Percentiles rank a stretch among this genome's conserved stretches.
Evolutionary conservation across 2,888 invertebrate species (phyloP).

Genomic region (Tryphoninae sp.): DNA sequence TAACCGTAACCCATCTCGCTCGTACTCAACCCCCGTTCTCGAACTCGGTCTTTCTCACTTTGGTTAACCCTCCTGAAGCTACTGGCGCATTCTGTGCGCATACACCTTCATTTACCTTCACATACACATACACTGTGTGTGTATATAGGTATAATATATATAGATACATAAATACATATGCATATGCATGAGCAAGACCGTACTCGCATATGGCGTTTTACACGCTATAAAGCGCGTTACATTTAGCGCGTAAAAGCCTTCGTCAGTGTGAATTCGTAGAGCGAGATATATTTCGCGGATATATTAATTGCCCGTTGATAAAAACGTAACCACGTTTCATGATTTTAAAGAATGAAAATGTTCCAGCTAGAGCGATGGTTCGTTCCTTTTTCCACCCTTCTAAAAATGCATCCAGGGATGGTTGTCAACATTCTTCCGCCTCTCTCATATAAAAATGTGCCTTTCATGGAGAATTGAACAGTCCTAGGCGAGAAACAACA

Average conservation of each 20-base stretch:
- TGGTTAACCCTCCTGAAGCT: constrained; percentile 50
- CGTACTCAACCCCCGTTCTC: constrained; percentile 30
- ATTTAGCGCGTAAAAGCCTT: constrained; percentile 56
- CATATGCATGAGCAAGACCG: constrained; percentile 20
- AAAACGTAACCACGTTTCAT: too few relatives aligned
- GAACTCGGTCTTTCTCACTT: constrained; percentile 51
- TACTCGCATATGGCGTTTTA: constrained; percentile 50
- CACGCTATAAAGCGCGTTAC: constrained; percentile 62
- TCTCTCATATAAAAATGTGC: too few relatives aligned
- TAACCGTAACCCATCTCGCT: constrained; percentile 44
- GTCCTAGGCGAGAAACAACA: too few relatives aligned
- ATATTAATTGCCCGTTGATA: too few relatives aligned
- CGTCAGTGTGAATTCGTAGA: constrained; percentile 4
- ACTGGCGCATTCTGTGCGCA: constrained; percentile 46
- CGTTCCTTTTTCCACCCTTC: too few relatives aligned
- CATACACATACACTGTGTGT: constrained; percentile 8
- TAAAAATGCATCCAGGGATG: too few relatives aligned
- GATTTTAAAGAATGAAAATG: too few relatives aligned
- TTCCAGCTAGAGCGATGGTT: too few relatives aligned
- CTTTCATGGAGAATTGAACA: too few relatives aligned
- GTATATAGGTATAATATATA: constrained; percentile 16
- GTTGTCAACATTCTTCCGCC: too few relatives aligned
- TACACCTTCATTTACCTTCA: neutral
- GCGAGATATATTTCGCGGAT: neutral
- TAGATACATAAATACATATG: constrained; percentile 22